Evolutionary conservation across 2,888 invertebrate genomes (phyloP), one percentile per base, ranked within the genome.

Genomic region (Chymomyza caudatula): DNA sequence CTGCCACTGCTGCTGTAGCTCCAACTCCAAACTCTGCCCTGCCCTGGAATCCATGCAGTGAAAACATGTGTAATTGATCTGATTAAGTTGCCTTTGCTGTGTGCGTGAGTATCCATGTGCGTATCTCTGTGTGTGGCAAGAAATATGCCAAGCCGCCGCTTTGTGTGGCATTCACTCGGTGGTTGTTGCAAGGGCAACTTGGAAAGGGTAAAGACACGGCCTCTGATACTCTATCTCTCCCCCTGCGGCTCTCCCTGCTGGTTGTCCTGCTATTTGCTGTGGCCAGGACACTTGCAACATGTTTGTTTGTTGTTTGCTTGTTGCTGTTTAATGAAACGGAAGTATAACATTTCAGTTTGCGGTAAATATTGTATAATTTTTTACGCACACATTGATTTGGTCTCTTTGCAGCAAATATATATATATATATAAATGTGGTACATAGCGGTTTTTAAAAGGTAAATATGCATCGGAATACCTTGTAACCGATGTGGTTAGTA

Each of bases 21-120:
- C n/a, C n/a, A n/a, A n/a, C n/a, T n/a, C n/a, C n/a, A n/a, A n/a
- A n/a, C n/a, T n/a, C n/a, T n/a, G n/a, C n/a, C n/a, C 25, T 53
- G 37, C 65, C 71, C 63, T 72, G 68, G 76, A 78, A 78, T 76
- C 71, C 77, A 73, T 81, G 74, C 71, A 78, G 78, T 76, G 73
- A 82, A 83, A 81, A 79, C 78, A 75, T 78, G 75, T 84, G 81
- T 78, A 85, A 84, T 85, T 85, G 82, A 85, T 85, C 79, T 85
- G 85, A 85, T 85, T 85, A 85, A 79, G 84, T 83, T 81, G 75
- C 72, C 75, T 78, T 71, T 71, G 71, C 67, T 54, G 47, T 59
- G 59, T 60, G 57, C 60, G 69, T 23, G 53, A 23, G 42, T 51
- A 15, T 44, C 23, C 22, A 51, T 54, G 55, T 66, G 54, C 15